These are phyloP conservation scores for Brachionus asplanchnoidis DNA, from an alignment of 1,140 invertebrate species.

Conservation along the genomic window DNA sequence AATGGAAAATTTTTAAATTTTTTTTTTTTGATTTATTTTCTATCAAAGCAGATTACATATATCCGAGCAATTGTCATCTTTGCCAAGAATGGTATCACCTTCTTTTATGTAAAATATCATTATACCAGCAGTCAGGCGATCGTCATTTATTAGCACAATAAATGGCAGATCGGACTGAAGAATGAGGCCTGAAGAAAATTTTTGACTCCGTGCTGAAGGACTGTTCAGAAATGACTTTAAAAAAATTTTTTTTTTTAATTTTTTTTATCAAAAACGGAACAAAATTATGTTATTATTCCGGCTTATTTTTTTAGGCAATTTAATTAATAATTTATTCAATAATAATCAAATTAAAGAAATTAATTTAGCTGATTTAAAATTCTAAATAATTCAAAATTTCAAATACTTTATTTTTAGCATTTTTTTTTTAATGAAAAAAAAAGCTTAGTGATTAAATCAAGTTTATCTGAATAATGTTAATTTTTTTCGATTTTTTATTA, in stretches of 20 bases:
- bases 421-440: not conserved
- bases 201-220: not conserved
- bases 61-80: not conserved
- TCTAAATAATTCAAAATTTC: not conserved
- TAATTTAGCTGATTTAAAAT: not conserved
- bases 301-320: not conserved
- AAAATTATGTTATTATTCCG: not conserved
- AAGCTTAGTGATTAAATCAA: not conserved
- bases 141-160: conserved; percentile 12
- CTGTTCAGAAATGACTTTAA: conserved; percentile 20
- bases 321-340: not conserved
- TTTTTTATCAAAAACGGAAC: too few species aligned
- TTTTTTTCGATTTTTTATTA: not conserved
- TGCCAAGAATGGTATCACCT: not conserved
- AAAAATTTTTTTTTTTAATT: not conserved
- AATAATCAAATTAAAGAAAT: not conserved
- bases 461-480: not conserved
- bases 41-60: not conserved
- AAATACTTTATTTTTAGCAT: not conserved
- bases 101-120: conserved; percentile 39
- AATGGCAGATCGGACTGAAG: conserved; percentile 32
- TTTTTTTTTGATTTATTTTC: not conserved
- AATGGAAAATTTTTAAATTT: not conserved
- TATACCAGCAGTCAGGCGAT: not conserved
- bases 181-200: conserved; percentile 15